phyloP scores from a whole-genome alignment of 1,140 invertebrate species.

The Tribolium castaneum region DNA sequence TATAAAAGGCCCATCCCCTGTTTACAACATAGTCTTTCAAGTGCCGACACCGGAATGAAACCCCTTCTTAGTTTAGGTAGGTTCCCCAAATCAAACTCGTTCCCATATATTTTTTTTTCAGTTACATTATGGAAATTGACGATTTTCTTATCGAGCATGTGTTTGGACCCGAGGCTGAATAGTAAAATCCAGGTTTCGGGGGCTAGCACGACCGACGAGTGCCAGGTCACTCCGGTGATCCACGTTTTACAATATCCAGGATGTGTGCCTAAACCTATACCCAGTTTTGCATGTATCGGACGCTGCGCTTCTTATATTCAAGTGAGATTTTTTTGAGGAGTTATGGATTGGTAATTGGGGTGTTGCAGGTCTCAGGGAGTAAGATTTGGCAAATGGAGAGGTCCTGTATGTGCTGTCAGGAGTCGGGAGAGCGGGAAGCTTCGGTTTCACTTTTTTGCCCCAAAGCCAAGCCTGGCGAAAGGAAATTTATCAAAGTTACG shows the following conservation, averaged over 20 bases:
- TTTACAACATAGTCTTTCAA: neutral
- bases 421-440: constrained; percentile 91
- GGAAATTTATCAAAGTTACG: constrained; percentile 87
- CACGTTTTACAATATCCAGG: constrained; percentile 92
- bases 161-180: constrained; percentile 55
- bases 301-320: constrained; percentile 92
- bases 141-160: constrained; percentile 58
- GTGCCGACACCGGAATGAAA: constrained; percentile 9
- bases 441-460: constrained; percentile 89
- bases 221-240: constrained; percentile 90
- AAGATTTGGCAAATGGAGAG: constrained; percentile 97
- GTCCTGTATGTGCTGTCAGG: constrained; percentile 94
- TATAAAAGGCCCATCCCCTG: neutral
- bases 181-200: constrained; percentile 57
- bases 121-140: constrained; percentile 49
- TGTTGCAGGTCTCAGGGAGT: constrained; percentile 86
- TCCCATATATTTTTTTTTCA: constrained; percentile 4
- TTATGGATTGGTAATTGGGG: neutral
- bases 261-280: constrained; percentile 92
- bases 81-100: neutral
- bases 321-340: constrained; percentile 65
- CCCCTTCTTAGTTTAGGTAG: constrained; percentile 5
- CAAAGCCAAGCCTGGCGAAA: constrained; percentile 85
- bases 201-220: constrained; percentile 78
- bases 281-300: constrained; percentile 92